Evolutionary conservation across 1,140 invertebrate genomes (phyloP).

Genomic region (Meteorus sp.): DNA sequence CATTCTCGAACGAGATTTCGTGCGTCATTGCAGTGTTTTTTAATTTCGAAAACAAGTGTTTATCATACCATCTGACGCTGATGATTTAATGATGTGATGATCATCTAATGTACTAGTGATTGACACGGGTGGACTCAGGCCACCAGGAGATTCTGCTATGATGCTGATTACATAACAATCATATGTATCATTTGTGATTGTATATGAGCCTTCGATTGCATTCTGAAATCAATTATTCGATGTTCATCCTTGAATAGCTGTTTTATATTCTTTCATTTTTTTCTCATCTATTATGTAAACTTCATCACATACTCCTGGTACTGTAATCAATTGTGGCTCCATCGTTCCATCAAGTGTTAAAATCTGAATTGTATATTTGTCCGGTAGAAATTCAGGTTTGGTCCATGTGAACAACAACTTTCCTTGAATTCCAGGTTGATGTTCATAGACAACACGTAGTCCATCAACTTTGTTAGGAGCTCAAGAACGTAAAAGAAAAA

Average conservation of each 20-base stretch:
- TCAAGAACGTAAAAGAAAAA: conserved; percentile 22
- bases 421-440: conserved; percentile 24
- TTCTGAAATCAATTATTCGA: too few species aligned
- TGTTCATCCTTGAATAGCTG: too few species aligned
- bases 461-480: conserved; percentile 43
- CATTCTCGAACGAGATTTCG: too few species aligned
- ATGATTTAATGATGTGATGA: neutral
- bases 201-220: conserved; percentile 33
- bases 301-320: conserved; percentile 43
- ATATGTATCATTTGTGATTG: conserved; percentile 33
- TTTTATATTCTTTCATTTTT: neutral
- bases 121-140: conserved; percentile 31
- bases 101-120: conserved; percentile 5
- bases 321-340: neutral
- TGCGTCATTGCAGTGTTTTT: too few species aligned
- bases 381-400: conserved; percentile 43
- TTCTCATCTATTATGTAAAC: neutral
- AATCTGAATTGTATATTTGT: conserved; percentile 49
- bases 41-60: too few species aligned
- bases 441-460: conserved; percentile 16
- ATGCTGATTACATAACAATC: conserved; percentile 40
- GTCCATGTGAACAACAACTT: conserved; percentile 50
- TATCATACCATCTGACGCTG: too few species aligned
- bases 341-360: conserved; percentile 10
- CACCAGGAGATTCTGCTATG: conserved; percentile 42